Percentiles rank a stretch among this genome's conserved stretches.
Conservation (phyloP, 2,797 vertebrate genomes). For the Phataginus tricuspis region DNA sequence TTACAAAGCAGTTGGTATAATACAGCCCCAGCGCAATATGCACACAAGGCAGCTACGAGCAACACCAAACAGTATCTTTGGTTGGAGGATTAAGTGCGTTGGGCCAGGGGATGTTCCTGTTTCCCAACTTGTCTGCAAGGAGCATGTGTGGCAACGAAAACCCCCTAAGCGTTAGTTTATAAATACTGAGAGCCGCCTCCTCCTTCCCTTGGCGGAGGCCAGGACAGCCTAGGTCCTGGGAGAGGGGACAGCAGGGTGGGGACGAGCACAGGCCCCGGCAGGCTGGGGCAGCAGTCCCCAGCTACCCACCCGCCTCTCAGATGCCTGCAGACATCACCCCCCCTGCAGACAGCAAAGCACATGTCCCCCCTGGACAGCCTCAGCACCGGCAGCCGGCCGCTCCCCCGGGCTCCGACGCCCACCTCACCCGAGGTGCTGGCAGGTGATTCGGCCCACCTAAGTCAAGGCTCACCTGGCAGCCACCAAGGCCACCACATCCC, state of each 20-base stretch:
- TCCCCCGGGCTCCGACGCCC: not conserved
- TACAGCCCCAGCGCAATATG: rapidly evolving
- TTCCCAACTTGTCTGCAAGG: not conserved
- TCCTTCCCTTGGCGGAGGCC: not conserved
- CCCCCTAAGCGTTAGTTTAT: rapidly evolving
- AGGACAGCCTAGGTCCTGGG: not conserved
- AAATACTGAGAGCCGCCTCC: not conserved
- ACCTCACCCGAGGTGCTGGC: not conserved
- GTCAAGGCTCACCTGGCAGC: constrained; percentile 51
- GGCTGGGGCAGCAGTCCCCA: not conserved
- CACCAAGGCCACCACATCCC: not conserved
- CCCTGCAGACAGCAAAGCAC: too few species aligned
- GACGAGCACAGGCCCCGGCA: not conserved
- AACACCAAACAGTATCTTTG: rapidly evolving
- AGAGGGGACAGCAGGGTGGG: not conserved
- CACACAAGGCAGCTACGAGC: rapidly evolving
- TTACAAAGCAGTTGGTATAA: not conserved
- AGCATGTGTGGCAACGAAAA: not conserved
- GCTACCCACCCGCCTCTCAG: rapidly evolving
- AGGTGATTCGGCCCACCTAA: not conserved
- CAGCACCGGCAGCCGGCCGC: too few species aligned
- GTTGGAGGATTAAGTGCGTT: rapidly evolving
- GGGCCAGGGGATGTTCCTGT: too few species aligned
- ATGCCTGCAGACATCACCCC: too few species aligned
- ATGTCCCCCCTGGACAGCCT: not conserved